Evolutionary conservation across 2,113 vertebrate genomes (phyloP).

Genomic region (Tupaia tana): DNA sequence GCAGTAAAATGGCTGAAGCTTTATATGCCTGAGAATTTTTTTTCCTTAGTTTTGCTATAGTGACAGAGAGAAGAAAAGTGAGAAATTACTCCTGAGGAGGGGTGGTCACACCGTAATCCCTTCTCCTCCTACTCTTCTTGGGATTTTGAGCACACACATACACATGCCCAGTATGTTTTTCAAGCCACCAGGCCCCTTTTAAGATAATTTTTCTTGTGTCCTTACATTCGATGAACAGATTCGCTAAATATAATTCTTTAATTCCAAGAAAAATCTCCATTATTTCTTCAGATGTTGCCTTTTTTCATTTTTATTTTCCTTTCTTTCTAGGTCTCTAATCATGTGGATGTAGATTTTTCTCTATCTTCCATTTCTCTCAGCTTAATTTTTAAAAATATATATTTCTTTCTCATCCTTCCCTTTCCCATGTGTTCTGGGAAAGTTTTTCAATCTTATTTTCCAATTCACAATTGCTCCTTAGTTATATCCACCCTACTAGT

Average conservation of each 20-base stretch:
- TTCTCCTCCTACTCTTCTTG: no score
- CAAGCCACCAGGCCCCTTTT: no score
- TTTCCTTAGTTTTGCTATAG: no score
- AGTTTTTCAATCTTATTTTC: background rate
- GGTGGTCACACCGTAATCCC: no score
- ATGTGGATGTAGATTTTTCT: background rate
- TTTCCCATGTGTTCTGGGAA: background rate
- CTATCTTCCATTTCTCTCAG: background rate
- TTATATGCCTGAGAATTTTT: background rate
- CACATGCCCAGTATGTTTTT: no score
- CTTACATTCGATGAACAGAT: background rate
- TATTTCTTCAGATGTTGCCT: constrained; percentile 1
- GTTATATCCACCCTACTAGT: background rate
- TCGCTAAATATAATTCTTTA: background rate
- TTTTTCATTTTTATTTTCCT: background rate
- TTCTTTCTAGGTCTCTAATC: background rate
- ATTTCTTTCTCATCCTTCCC: background rate
- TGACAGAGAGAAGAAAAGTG: no score
- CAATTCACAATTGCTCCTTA: background rate
- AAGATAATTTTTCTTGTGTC: background rate
- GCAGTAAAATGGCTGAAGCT: background rate
- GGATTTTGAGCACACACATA: no score
- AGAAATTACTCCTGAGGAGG: no score
- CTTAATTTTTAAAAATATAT: background rate
- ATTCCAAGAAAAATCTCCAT: background rate